Base-by-base conservation (phyloP, 1,140 invertebrate genomes). In the Drosophila pruinosa region DNA sequence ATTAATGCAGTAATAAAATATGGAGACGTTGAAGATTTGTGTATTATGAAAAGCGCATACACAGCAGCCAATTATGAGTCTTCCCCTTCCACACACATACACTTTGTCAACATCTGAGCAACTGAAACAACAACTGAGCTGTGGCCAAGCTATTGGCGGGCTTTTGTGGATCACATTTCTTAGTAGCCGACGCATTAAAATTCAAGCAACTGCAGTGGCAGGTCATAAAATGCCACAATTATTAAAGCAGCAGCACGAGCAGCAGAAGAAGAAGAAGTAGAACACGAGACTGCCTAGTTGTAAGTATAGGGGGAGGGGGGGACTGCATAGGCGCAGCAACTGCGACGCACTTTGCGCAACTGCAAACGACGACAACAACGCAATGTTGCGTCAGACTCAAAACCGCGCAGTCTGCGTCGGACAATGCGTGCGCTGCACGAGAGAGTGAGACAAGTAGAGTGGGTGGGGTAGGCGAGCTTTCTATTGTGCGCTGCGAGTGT, bases 171-270 rank as follows among this genome's bases (percentile, higher is more conserved):
- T 57, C 50, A 31, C n/a, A 54, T 70, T 83, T 88, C 82, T 79
- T 68, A 72, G 75, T 86, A 78, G 76, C 39, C 61, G 63, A 38
- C 14, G 68, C 77, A 86, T 78, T 86, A 81, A 86, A 88, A 86
- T 81, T 86, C 81, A 85, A 59, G 47, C 72, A 77, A 86, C 81
- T 86, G 81, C 81, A 86, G 75, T 75, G 72, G 72, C 80, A 72
- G 72, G 73, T 85, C 64, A 77, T 85, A 76, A 85, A 83, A 56
- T 76, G 62, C 59, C 62, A 83, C 72, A 70, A 80, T 83, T 83
- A 85, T 71, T 56, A 72, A 56, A 64, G 61, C 68, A 64, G 52
- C 57, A 24, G 45, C 45, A 61, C 4, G 31, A 43, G 28, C 19
- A 34, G 48, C 22, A 58, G 48, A 14, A 54, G 57, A 19, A 45